Conservation (phyloP, 2,888 invertebrate species). For the Teinopalpus imperialis region DNA sequence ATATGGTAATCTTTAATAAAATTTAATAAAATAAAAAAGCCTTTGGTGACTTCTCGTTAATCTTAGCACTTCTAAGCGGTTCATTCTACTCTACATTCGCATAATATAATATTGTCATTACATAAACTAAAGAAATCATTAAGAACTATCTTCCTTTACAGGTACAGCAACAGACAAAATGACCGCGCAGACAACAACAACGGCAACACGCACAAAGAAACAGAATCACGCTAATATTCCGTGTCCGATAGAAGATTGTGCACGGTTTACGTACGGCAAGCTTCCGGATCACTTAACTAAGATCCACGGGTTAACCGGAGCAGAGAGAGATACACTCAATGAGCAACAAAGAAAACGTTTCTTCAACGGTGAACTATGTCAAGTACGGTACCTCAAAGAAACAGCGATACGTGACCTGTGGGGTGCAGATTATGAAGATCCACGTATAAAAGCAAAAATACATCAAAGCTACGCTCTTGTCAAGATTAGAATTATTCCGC, state of each 20-base stretch:
- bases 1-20: too few species aligned
- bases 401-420: slow-evolving; percentile 77
- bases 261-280: slow-evolving; percentile 77
- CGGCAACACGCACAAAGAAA: slow-evolving; percentile 68
- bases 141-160: too few species aligned
- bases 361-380: slow-evolving; percentile 79
- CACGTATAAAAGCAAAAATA: slow-evolving; percentile 71
- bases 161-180: slow-evolving; percentile 38
- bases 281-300: slow-evolving; percentile 77
- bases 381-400: slow-evolving; percentile 75
- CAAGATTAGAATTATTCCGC: slow-evolving; percentile 75
- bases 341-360: slow-evolving; percentile 77
- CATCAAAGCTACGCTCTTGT: slow-evolving; percentile 76
- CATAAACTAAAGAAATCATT: too few species aligned
- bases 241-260: slow-evolving; percentile 78
- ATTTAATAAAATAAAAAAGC: too few species aligned
- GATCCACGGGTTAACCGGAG: slow-evolving; percentile 73
- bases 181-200: slow-evolving; percentile 52
- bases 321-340: slow-evolving; percentile 73
- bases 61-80: too few species aligned
- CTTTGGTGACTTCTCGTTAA: too few species aligned
- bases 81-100: too few species aligned
- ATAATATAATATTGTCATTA: too few species aligned
- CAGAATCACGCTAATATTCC: slow-evolving; percentile 80
- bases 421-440: slow-evolving; percentile 76